Base-by-base conservation (phyloP, 2,888 invertebrate genomes). In the Calameuta pallipes region DNA sequence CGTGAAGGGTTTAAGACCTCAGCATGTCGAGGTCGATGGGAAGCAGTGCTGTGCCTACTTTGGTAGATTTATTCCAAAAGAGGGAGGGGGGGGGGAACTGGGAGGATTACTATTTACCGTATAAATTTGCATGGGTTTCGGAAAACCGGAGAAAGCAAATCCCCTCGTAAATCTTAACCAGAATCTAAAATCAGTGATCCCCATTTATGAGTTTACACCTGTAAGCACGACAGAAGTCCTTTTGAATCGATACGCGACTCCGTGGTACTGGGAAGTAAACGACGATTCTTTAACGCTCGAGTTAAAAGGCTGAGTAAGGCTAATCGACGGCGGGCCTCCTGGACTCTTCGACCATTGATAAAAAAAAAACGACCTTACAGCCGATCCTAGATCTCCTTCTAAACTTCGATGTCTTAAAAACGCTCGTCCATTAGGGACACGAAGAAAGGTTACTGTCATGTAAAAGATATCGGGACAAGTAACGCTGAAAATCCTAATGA, bases 41-140 rank as follows among this genome's bases (percentile, higher is more conserved):
- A 77, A 74, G 75, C 74, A 78, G 77, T 81, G 31, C 71, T 34
- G 71, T 31, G 33, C 78, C 79, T 78, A 82, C 79, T 80, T 82
- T 79, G 77, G 78, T 80, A 83, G 86, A 86, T 88, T 87, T 87
- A 87, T 87, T 87, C 84, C 79, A 73, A 85, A 83, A 82, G 79
- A 83, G 82, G 81, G 82, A 81, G 84, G 36, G 11, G 12, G 11
- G 36, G 12, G 35, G 1, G 11, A 9, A 9, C 0, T 31, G 11
- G 35, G 1, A 36, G 36, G 85, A 87, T 88, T 87, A 86, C 86
- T 86, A 86, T 88, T 88, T 87, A 83, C 84, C 83, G 84, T 84
- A 87, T 86, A 88, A 88, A 88, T 88, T 88, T 88, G 87, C 86
- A 86, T 88, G 85, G 80, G 74, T 76, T 76, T 77, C 76, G 30